Percentiles rank a stretch among this genome's conserved stretches.
These are phyloP conservation scores for Philantomba maxwellii DNA, from an alignment of 2,113 vertebrate genomes.

Conservation along the genomic window DNA sequence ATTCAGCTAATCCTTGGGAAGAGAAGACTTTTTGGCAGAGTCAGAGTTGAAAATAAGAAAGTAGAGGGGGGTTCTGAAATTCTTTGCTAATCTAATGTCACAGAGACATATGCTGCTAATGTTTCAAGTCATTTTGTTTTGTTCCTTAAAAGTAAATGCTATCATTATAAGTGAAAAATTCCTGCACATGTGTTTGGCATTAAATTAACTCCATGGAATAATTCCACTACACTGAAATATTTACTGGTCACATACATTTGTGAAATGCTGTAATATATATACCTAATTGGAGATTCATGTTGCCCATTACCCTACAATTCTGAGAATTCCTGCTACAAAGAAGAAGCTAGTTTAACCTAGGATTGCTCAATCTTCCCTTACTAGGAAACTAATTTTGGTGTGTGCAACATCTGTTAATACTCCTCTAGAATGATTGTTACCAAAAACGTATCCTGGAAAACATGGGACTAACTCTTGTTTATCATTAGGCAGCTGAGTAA, in stretches of 20 bases:
- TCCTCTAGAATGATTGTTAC: not conserved
- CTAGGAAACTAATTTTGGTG: not conserved
- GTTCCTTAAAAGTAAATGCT: not conserved
- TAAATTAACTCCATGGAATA: not conserved
- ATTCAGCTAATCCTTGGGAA: not conserved
- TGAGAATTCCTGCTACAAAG: not conserved
- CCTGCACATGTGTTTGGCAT: not conserved
- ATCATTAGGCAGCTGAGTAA: not conserved
- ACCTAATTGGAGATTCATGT: not conserved
- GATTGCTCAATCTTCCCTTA: not conserved
- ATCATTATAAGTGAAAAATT: not conserved
- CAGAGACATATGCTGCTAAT: not conserved
- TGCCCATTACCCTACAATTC: not conserved
- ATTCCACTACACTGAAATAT: not conserved
- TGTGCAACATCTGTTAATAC: not conserved
- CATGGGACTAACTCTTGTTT: not conserved
- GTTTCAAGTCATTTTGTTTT: not conserved
- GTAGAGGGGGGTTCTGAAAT: not conserved
- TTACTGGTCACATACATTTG: not conserved
- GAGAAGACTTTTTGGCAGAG: not conserved
- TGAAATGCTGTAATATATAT: not conserved
- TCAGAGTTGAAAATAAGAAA: not conserved
- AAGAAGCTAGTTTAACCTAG: not conserved
- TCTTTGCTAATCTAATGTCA: not conserved
- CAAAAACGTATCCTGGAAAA: not conserved